Evolutionary conservation across 2,888 invertebrate species (phyloP).

Genomic region (Acrobasis repandana): DNA sequence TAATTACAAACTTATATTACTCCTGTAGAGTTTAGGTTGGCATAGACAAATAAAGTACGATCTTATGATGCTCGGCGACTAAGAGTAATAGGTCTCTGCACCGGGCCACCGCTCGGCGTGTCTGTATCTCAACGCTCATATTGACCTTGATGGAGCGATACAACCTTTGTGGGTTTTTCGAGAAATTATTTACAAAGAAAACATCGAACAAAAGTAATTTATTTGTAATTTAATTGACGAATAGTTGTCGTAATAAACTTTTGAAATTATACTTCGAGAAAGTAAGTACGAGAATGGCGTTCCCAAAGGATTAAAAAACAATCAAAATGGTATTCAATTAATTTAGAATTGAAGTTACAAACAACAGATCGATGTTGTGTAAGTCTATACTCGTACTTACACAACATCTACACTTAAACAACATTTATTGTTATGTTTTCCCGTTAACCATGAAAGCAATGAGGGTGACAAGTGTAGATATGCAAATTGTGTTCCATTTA

Average conservation of each 20-base stretch:
- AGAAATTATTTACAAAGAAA: neutral
- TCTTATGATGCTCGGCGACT: constrained; percentile 10
- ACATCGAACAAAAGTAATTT: too few relatives aligned
- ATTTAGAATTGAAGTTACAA: too few relatives aligned
- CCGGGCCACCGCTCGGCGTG: constrained; percentile 14
- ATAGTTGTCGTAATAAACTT: too few relatives aligned
- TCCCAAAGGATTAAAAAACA: too few relatives aligned
- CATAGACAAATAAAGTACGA: constrained; percentile 34
- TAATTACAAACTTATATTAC: neutral
- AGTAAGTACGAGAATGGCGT: too few relatives aligned
- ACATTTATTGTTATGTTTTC: neutral
- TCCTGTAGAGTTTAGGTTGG: constrained; percentile 36
- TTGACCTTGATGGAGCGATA: constrained; percentile 11
- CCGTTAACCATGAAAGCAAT: constrained; percentile 5
- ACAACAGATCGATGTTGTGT: too few relatives aligned
- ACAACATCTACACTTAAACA: too few relatives aligned
- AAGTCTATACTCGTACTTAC: too few relatives aligned
- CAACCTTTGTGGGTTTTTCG: neutral
- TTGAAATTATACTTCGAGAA: too few relatives aligned
- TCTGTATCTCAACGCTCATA: constrained; percentile 18
- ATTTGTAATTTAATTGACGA: too few relatives aligned
- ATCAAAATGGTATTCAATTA: too few relatives aligned
- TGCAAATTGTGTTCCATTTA: constrained; percentile 69
- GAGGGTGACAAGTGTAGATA: constrained; percentile 44
- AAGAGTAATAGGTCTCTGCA: constrained; percentile 30